Conservation (phyloP, 2,113 vertebrate species). For the Rhagologus leucostigma region DNA sequence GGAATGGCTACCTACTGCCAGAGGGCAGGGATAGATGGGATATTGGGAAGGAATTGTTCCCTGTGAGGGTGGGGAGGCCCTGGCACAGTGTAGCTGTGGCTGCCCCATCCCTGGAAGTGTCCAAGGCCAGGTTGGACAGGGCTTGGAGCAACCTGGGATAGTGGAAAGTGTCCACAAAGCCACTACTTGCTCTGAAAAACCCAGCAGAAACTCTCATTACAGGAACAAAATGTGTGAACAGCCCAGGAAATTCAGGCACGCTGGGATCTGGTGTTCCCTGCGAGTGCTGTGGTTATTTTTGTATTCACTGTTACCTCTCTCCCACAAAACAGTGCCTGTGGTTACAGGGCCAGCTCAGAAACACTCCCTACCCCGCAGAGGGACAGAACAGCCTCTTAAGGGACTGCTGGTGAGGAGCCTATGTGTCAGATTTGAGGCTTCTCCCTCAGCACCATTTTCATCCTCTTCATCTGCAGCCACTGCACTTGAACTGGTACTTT, state of each 20-base stretch:
- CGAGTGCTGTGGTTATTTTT: not conserved
- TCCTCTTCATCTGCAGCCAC: not conserved
- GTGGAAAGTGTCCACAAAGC: not conserved
- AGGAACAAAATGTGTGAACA: not conserved
- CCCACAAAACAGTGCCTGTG: not conserved
- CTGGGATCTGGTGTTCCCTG: not conserved
- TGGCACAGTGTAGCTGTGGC: not conserved
- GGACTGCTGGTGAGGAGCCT: not conserved
- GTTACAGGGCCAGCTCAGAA: not conserved
- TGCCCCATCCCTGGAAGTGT: not conserved
- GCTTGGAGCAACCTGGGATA: not conserved
- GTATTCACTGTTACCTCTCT: not conserved
- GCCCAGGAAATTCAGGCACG: not conserved
- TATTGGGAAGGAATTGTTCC: fast-evolving
- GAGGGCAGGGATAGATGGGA: not conserved
- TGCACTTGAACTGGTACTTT: not conserved
- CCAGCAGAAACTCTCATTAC: not conserved
- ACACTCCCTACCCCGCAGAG: not conserved
- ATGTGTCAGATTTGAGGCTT: not conserved
- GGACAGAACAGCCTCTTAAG: not conserved
- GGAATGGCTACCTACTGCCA: not conserved
- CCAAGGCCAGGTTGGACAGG: not conserved
- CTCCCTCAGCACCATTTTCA: not conserved
- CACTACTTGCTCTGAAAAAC: not conserved
- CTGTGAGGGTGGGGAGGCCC: not conserved